Conservation (phyloP, 2,888 invertebrate species). For the Heliconius hortense region DNA sequence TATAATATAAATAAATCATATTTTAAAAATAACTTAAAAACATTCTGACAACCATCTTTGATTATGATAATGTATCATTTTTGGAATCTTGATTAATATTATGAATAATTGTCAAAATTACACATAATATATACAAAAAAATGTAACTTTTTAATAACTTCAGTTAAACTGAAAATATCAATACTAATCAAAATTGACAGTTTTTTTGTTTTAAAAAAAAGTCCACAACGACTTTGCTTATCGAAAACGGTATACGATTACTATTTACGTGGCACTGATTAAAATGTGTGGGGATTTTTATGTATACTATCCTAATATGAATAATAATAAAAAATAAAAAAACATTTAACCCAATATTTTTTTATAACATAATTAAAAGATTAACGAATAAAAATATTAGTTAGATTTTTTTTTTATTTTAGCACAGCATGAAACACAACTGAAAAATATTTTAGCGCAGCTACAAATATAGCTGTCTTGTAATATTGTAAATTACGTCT, state of each 20-base stretch:
- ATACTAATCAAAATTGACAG: conserved; percentile 5
- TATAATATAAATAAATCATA: background rate
- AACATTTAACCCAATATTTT: background rate
- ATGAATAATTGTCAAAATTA: conserved; percentile 11
- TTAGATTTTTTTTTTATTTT: background rate
- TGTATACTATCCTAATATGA: conserved; percentile 32
- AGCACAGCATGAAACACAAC: conserved; percentile 32
- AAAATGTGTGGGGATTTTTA: conserved; percentile 29
- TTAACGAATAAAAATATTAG: background rate
- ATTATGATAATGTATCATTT: background rate
- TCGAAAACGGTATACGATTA: conserved; percentile 56
- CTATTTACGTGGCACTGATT: conserved; percentile 29
- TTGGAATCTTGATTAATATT: background rate
- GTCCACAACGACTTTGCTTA: conserved; percentile 54
- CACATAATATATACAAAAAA: background rate
- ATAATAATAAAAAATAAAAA: background rate
- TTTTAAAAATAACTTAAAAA: background rate
- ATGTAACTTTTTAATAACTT: background rate
- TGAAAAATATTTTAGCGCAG: conserved; percentile 22
- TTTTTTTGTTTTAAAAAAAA: conserved; percentile 24
- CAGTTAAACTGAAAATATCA: conserved; percentile 20
- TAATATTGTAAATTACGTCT: conserved; percentile 32
- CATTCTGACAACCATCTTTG: background rate
- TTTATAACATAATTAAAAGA: background rate
- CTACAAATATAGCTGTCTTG: conserved; percentile 34